These are phyloP conservation scores for Macrotis lagotis DNA, from an alignment of 2,113 vertebrate genomes.

Conservation along the genomic window DNA sequence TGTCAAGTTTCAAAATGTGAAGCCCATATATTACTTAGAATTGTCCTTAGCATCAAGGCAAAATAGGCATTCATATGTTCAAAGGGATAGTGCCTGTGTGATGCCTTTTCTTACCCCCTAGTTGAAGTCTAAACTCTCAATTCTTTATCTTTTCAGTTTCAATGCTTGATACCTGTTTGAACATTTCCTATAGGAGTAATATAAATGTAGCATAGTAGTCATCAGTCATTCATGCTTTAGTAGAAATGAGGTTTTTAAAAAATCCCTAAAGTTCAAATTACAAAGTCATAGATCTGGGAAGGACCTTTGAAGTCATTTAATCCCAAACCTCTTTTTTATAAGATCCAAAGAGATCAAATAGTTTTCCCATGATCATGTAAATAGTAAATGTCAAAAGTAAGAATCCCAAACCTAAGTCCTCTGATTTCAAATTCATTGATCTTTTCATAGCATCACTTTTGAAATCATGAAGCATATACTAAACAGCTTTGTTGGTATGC, in stretches of 20 bases:
- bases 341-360: neutral
- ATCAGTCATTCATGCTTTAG: neutral
- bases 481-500: neutral
- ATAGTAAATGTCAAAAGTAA: neutral
- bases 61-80: neutral
- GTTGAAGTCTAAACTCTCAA: neutral
- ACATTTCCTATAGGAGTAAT: neutral
- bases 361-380: neutral
- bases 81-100: neutral
- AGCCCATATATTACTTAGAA: slow-evolving; percentile 16
- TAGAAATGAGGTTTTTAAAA: neutral
- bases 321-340: neutral
- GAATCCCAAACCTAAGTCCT: neutral
- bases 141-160: neutral
- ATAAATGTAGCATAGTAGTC: neutral
- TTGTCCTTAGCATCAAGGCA: neutral
- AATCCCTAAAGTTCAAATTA: neutral
- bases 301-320: neutral
- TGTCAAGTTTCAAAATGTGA: neutral
- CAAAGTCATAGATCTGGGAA: neutral
- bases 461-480: neutral
- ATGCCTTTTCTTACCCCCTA: neutral
- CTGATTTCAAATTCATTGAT: neutral
- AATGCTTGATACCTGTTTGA: neutral
- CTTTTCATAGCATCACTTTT: neutral